A percentile compares a stretch with the other conserved stretches of the same genome.
phyloP scores from a whole-genome alignment of 1,140 invertebrate genomes.

The Diabrotica virgifera region DNA sequence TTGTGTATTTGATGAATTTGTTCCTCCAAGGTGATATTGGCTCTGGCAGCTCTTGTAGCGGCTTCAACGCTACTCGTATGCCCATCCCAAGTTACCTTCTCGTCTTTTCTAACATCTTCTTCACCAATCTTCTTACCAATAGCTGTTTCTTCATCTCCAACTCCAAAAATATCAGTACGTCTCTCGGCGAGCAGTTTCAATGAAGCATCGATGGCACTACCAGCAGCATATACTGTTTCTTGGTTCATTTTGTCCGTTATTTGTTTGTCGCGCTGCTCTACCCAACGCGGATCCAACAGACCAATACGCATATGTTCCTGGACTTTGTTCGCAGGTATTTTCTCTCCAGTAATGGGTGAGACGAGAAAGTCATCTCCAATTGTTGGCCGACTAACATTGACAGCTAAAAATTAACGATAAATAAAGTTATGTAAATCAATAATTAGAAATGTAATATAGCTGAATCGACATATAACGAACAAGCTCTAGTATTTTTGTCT shows the following conservation, averaged over 20 bases:
- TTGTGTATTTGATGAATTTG: conserved; percentile 97
- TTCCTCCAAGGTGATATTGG: conserved; percentile 94
- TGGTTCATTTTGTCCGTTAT: conserved; percentile 79
- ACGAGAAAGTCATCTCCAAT: conserved; percentile 88
- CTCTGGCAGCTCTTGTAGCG: conserved; percentile 84
- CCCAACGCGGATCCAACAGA: conserved; percentile 95
- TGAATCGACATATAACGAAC: too few species aligned
- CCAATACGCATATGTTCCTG: conserved; percentile 98
- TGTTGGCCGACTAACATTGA: conserved; percentile 57
- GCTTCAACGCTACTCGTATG: conserved; percentile 93
- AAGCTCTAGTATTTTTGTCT: too few species aligned
- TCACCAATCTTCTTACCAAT: conserved; percentile 99
- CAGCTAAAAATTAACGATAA: conserved; percentile 42
- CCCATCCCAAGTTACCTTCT: conserved; percentile 97
- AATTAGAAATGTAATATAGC: too few species aligned
- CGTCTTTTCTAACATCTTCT: conserved; percentile 83
- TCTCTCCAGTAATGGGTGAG: conserved; percentile 96
- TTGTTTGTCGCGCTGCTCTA: conserved; percentile 91
- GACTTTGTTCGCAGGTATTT: conserved; percentile 94
- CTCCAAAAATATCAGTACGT: conserved; percentile 99
- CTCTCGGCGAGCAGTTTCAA: conserved; percentile 95
- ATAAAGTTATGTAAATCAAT: too few species aligned
- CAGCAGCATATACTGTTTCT: conserved; percentile 82
- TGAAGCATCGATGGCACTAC: conserved; percentile 90
- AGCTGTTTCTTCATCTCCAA: conserved; percentile 95